These are phyloP conservation scores for Gastracanthus pulcherrimus DNA, from an alignment of 2,888 invertebrate species.

Conservation along the genomic window DNA sequence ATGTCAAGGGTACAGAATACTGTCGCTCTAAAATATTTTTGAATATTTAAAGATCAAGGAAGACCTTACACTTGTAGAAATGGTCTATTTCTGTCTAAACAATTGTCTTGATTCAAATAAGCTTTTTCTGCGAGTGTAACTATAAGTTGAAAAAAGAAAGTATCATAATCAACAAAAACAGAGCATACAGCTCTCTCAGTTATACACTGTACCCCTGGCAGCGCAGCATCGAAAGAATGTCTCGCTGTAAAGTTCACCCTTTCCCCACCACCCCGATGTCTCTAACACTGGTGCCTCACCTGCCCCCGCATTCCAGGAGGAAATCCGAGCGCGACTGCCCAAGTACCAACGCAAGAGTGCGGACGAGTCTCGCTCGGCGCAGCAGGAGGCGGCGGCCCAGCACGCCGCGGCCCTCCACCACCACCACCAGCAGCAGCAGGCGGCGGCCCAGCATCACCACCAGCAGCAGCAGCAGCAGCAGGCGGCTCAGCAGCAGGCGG, in stretches of 20 bases:
- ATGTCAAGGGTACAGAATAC: background rate
- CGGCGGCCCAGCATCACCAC: constrained; percentile 72
- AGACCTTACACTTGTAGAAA: background rate
- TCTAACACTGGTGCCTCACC: background rate
- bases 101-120: too few species aligned
- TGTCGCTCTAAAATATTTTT: too few species aligned
- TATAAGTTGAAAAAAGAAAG: too few species aligned
- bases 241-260: background rate
- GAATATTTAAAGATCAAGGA: too few species aligned
- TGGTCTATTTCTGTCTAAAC: background rate
- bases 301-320: constrained; percentile 82
- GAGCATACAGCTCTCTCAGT: background rate
- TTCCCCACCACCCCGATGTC: background rate
- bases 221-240: background rate
- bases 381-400: constrained; percentile 64
- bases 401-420: constrained; percentile 68
- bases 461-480: constrained; percentile 76
- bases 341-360: constrained; percentile 82
- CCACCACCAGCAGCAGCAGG: too few species aligned
- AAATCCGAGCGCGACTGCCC: constrained; percentile 85
- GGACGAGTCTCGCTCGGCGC: constrained; percentile 74
- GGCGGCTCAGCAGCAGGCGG: constrained; percentile 73
- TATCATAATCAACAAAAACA: too few species aligned
- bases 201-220: background rate
- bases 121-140: too few species aligned